A percentile compares a stretch with the other conserved stretches of the same genome.
phyloP scores from a whole-genome alignment of 2,113 vertebrate species.

The Diadophis punctatus region DNA sequence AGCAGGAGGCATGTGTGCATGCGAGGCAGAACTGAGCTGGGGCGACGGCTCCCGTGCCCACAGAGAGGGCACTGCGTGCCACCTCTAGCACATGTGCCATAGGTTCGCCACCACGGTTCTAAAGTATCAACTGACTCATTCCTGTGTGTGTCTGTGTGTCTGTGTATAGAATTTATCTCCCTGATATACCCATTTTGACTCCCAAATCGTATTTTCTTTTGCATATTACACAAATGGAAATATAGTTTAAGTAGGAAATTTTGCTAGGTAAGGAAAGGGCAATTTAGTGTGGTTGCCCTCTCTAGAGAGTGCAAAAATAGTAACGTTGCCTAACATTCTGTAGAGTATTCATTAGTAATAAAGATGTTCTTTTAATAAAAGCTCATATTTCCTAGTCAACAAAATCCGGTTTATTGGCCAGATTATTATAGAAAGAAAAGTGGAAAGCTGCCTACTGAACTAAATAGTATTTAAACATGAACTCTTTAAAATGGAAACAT shows the following conservation, averaged over 20 bases:
- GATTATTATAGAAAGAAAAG: background rate
- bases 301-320: background rate
- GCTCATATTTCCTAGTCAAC: slow-evolving; percentile 5
- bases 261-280: background rate
- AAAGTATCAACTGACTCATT: no score
- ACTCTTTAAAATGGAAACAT: background rate
- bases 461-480: background rate
- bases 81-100: no score
- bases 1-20: no score
- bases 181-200: background rate
- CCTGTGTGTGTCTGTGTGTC: no score
- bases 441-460: slow-evolving; percentile 25
- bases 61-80: no score
- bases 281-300: background rate
- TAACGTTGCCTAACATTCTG: background rate
- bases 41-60: no score
- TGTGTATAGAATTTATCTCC: background rate
- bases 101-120: no score
- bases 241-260: background rate
- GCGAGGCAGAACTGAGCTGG: no score
- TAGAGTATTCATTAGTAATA: background rate
- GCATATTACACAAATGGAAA: background rate
- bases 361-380: background rate
- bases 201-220: background rate
- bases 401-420: background rate